Conservation (phyloP, 2,888 invertebrate genomes). For the Pheosia tremula region DNA sequence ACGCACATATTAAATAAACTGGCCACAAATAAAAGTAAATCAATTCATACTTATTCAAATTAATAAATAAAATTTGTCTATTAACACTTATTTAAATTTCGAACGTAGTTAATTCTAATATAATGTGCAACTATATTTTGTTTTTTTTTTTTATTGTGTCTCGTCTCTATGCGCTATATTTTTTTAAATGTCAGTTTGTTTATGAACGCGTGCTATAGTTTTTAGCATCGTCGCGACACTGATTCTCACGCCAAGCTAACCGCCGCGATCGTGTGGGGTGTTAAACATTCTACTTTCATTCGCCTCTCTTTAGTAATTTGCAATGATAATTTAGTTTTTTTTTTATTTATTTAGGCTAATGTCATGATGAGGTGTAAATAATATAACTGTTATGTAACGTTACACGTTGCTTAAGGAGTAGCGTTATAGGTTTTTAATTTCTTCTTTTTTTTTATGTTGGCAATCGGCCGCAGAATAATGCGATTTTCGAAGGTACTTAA, state of each 20-base stretch:
- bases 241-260: slow-evolving; percentile 52
- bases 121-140: neutral
- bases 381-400: slow-evolving; percentile 5
- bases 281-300: slow-evolving; percentile 63
- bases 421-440: too few species aligned
- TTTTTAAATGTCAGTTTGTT: neutral
- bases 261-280: slow-evolving; percentile 52
- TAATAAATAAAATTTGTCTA: too few species aligned
- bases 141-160: neutral
- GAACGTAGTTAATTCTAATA: neutral
- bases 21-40: too few species aligned
- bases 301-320: slow-evolving; percentile 19
- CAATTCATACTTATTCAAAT: too few species aligned
- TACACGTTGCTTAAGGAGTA: neutral
- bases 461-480: too few species aligned
- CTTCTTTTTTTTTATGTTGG: too few species aligned
- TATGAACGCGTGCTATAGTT: slow-evolving; percentile 59
- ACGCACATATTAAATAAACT: too few species aligned
- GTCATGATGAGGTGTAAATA: slow-evolving; percentile 22
- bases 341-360: slow-evolving; percentile 35
- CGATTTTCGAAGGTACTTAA: too few species aligned
- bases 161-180: neutral
- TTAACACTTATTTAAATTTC: too few species aligned
- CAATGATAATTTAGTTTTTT: slow-evolving; percentile 31
- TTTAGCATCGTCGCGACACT: slow-evolving; percentile 65